These are phyloP conservation scores for Teleopsis dalmanni DNA, from an alignment of 1,140 invertebrate species.

Conservation along the genomic window DNA sequence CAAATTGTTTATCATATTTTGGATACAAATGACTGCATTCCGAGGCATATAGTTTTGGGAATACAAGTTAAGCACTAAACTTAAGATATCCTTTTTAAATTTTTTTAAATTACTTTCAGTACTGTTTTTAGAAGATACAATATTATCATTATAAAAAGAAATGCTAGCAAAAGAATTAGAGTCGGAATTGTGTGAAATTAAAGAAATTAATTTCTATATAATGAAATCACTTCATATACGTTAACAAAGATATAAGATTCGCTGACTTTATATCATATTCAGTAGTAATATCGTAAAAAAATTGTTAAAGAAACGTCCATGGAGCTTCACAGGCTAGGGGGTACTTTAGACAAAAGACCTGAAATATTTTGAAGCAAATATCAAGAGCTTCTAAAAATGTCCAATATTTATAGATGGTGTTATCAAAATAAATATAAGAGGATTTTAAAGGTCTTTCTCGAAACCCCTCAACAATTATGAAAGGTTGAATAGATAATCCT, in stretches of 20 bases:
- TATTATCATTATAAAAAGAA: too few species aligned
- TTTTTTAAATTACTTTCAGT: too few species aligned
- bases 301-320: conserved; percentile 4
- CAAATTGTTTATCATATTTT: conserved; percentile 5
- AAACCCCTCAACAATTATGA: too few species aligned
- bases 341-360: conserved; percentile 1
- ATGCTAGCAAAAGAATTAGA: neutral
- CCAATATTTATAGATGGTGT: too few species aligned
- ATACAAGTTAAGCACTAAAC: conserved; percentile 6
- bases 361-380: too few species aligned
- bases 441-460: too few species aligned
- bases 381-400: too few species aligned
- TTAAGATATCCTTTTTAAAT: conserved; percentile 9
- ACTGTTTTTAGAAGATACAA: too few species aligned
- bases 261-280: neutral
- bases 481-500: too few species aligned
- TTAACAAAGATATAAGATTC: neutral
- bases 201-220: too few species aligned
- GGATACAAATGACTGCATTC: conserved; percentile 2
- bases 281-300: conserved; percentile 3
- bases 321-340: neutral
- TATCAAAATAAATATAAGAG: too few species aligned
- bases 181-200: conserved; percentile 3
- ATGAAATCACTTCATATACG: neutral
- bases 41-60: conserved; percentile 5